Percentiles rank a stretch among this genome's conserved stretches.
These are phyloP conservation scores for Rhamnusium bicolor DNA, from an alignment of 2,888 invertebrate species.

Conservation along the genomic window DNA sequence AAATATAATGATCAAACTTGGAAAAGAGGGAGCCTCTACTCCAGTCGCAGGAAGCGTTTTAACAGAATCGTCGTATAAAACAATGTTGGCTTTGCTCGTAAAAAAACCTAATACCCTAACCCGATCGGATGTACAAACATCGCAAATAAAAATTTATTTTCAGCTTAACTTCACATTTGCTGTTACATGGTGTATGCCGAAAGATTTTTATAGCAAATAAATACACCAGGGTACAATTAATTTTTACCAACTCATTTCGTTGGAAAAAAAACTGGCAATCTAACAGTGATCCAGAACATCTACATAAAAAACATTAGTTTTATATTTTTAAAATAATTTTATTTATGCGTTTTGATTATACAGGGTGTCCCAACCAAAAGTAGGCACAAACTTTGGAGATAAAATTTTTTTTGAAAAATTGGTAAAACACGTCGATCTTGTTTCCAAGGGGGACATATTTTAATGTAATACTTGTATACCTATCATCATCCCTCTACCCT, in stretches of 20 bases:
- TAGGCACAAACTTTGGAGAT: too few species aligned
- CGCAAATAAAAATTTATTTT: slow-evolving; percentile 55
- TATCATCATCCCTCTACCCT: too few species aligned
- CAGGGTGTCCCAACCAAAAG: too few species aligned
- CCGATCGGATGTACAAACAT: slow-evolving; percentile 59
- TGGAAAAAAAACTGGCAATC: not conserved
- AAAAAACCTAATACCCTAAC: slow-evolving; percentile 55
- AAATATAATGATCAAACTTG: not conserved
- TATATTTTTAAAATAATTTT: too few species aligned
- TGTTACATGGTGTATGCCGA: not conserved
- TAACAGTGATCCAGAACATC: not conserved
- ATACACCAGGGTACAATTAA: slow-evolving; percentile 1
- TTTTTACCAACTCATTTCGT: not conserved
- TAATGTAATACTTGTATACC: too few species aligned
- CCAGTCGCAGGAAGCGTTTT: slow-evolving; percentile 51
- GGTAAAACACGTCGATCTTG: too few species aligned
- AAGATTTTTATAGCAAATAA: slow-evolving; percentile 7
- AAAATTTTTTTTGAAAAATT: too few species aligned
- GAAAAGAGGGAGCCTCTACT: not conserved
- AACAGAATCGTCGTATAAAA: slow-evolving; percentile 59
- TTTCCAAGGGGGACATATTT: too few species aligned
- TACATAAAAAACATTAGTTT: not conserved
- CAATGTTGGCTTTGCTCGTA: slow-evolving; percentile 60
- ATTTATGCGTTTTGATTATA: too few species aligned
- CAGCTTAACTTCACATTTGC: slow-evolving; percentile 37